Evolutionary conservation across 2,888 invertebrate species (phyloP).

Genomic region (Synanthedon formicaeformis): DNA sequence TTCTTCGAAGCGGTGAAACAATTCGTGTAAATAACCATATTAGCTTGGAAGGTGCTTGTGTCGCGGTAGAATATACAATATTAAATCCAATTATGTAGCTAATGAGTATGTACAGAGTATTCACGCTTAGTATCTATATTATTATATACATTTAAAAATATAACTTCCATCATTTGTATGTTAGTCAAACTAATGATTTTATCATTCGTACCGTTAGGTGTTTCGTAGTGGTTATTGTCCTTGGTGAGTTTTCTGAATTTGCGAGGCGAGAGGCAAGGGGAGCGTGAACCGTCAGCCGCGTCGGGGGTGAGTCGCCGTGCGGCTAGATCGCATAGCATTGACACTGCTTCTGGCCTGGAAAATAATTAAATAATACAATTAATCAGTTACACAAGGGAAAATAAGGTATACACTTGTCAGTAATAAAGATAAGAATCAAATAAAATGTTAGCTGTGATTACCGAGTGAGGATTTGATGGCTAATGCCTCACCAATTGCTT

Average conservation of each 20-base stretch:
- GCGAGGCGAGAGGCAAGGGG: slow-evolving; percentile 74
- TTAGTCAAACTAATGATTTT: neutral
- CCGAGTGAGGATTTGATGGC: no score
- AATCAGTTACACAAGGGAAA: no score
- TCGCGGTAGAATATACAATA: slow-evolving; percentile 7
- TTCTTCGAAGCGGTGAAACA: neutral
- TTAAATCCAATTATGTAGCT: slow-evolving; percentile 21
- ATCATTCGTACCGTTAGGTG: slow-evolving; percentile 45
- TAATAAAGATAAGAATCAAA: no score
- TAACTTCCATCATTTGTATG: neutral
- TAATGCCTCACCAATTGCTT: no score
- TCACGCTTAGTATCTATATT: neutral
- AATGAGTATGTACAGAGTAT: slow-evolving; percentile 13
- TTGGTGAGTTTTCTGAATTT: slow-evolving; percentile 70
- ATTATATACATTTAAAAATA: neutral
- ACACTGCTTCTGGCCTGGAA: slow-evolving; percentile 82
- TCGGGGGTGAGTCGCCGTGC: slow-evolving; percentile 79
- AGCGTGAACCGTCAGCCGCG: slow-evolving; percentile 57
- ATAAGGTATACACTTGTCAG: no score
- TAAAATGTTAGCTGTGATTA: no score
- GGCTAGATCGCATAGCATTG: slow-evolving; percentile 85
- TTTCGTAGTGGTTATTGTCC: slow-evolving; percentile 65
- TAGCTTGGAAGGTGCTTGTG: slow-evolving; percentile 7
- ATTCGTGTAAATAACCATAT: slow-evolving; percentile 3
- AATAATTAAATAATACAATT: no score